Evolutionary conservation across 2,797 vertebrate species (phyloP), one percentile per base, ranked within the genome.

Genomic region (Lutjanus campechanus): DNA sequence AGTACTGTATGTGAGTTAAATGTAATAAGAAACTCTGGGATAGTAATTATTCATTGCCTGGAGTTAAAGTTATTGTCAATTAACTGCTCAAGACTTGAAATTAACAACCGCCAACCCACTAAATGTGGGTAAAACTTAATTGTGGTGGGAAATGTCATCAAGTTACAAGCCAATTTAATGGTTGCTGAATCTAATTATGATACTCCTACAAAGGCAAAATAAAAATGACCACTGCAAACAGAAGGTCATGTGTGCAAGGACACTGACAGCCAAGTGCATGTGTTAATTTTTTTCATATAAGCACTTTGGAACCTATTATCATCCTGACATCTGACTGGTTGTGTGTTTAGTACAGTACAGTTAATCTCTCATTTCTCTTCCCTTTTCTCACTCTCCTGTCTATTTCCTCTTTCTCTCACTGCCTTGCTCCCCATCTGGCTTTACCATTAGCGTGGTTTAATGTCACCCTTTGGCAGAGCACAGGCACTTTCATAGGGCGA

Each of bases 21-120:
- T 90, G 70, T 85, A 83, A 88, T 80, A 68, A 65, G 76, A 90
- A 83, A 89, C 81, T 88, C 71, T 74, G 19, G 71, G 75, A 88
- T 85, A 50, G 79, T 91, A 91, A 91, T 92, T 90, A 90, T 88
- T 89, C 79, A 89, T 87, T 77, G 87, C 89, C 83, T 85, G 88
- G 85, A 88, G 89, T 91, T 84, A 91, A 91, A 88, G 86, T 91
- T 93, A 84, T 93, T 89, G 88, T 89, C 85, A 87, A 81, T 91
- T 91, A 90, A 88, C 79, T 81, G 83, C 81, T 84, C 59, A 76
- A 79, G 82, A 91, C 84, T 82, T 83, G 72, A 90, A 89, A 90
- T 91, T 86, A 87, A 88, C 87, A 86, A 75, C 80, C 46, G 66
- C 86, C 82, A 84, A 81, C 70, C 75, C 55, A 11, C 75, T 59